Conservation (phyloP, 2,888 invertebrate species). For the Portevinia maculata region DNA sequence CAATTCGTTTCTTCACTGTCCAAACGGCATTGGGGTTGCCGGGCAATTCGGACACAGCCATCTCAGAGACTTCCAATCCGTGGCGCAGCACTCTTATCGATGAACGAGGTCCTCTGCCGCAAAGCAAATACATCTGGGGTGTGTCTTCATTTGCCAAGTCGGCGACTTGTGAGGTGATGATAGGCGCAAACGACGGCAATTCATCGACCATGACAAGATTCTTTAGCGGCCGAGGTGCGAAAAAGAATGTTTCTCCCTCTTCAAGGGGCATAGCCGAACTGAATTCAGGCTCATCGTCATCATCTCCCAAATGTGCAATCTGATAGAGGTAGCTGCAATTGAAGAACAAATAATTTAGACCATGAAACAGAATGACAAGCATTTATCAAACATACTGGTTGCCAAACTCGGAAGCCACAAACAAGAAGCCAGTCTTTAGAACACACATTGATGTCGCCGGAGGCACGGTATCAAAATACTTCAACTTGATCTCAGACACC, state of each 20-base stretch:
- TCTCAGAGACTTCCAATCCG: slow-evolving; percentile 99
- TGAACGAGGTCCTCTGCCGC: slow-evolving; percentile 97
- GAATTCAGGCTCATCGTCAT: slow-evolving; percentile 99
- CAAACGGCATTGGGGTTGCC: slow-evolving; percentile 99
- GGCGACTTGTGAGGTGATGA: slow-evolving; percentile 93
- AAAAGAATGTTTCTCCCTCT: slow-evolving; percentile 99
- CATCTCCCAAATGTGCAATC: slow-evolving; percentile 99
- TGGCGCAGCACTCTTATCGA: slow-evolving; percentile 96
- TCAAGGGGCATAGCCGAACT: slow-evolving; percentile 99
- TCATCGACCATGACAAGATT: slow-evolving; percentile 99
- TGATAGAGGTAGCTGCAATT: slow-evolving; percentile 95
- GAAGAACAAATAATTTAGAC: slow-evolving; percentile 47
- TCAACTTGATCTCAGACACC: slow-evolving; percentile 98
- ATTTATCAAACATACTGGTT: slow-evolving; percentile 94
- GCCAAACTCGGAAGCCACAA: slow-evolving; percentile 99
- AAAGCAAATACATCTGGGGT: slow-evolving; percentile 97
- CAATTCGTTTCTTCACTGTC: slow-evolving; percentile 98
- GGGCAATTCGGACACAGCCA: slow-evolving; percentile 99
- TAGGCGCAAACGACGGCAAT: slow-evolving; percentile 96
- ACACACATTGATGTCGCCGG: slow-evolving; percentile 99
- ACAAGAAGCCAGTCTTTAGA: slow-evolving; percentile 98
- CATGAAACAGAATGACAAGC: background rate
- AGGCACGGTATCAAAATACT: slow-evolving; percentile 99
- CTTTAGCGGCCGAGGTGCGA: slow-evolving; percentile 95
- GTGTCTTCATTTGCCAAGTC: slow-evolving; percentile 99